Base-by-base conservation (phyloP, 2,113 vertebrate species). In the Neogale vison region DNA sequence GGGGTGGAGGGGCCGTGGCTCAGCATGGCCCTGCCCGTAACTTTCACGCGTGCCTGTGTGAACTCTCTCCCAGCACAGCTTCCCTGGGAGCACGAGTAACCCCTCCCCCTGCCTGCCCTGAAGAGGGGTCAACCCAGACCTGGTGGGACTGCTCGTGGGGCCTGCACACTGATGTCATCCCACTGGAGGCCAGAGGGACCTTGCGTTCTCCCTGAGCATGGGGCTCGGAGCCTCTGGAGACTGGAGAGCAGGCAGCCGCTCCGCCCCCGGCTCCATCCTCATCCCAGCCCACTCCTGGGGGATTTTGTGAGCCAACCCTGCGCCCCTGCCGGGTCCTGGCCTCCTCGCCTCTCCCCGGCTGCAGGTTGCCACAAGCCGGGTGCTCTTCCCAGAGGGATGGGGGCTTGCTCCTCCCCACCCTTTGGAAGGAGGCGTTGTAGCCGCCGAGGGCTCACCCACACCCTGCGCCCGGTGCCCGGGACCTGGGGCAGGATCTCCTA, bases 91-190 rank as follows among this genome's bases (percentile, higher is more conserved):
- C 29, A 4, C 59, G 10, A 4, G 59, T 26, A 26, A 61, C 23
- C 59, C 57, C 55, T 24, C 20, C 15, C 42, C 57, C 17, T 2
- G 10, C 39, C n/a, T 21, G 26, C 36, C 8, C 7, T 18, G 3
- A 65, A 80, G 39, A 69, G 67, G 34, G 15, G 7, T 18, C 67
- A 36, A 0, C 67, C 45, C 7, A 26, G 50, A 39, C 67, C n/a
- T 3, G 21, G 8, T 2, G 23, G 31, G 9, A 13, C 34, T 20
- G 9, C 34, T 5, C 3, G 15, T 2, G n/a, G 45, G 31, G 42
- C 20, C 72, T 45, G 20, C 42, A 2, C 63, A 23, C 20, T 21
- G 59, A 12, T 13, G 59, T 21, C 59, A 4, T 47, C 24, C 24
- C 15, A 1, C 7, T 29, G 24, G 80, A 31, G 55, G 36, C 57